Evolutionary conservation across 2,113 vertebrate genomes (phyloP), one percentile per base, ranked within the genome.

Genomic region (Aix galericulata): DNA sequence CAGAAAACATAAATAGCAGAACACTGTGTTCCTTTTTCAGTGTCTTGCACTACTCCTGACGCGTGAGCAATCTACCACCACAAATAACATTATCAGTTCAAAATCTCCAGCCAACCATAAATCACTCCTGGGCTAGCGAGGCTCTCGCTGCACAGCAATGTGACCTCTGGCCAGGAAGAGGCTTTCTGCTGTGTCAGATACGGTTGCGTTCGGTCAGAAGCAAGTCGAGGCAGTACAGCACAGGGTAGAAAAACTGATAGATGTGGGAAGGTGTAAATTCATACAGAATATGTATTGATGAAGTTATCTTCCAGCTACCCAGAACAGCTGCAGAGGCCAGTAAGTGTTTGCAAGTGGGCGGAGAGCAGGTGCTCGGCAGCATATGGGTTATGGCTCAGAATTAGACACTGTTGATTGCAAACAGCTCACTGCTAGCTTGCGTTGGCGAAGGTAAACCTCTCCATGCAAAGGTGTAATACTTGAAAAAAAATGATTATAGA

Each of bases 1-100:
- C 75, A 91, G 94, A 93, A 94, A 94, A 91, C 94, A 96, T 95
- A 97, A 97, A 97, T 92, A 97, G 71, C 75, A 95, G 96, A 97
- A 98, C 96, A 95, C 46, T 74, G 74, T 96, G 96, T 97, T 88
- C 95, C 81, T 86, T 93, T 94, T 91, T 90, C 2, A 4, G 56
- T 64, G 82, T 86, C 89, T 92, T 78, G 93, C 63, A 64, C 68
- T 56, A 75, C 23, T 71, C 87, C 48, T 81, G 89, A 92, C 85
- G 88, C 6, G 21, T 90, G 87, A 94, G 58, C 69, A 48, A 31
- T 80, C 82, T 93, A 89, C 82, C 80, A 96, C 87, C 91, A 81
- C 77, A 96, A 95, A 93, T 91, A 97, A 74, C 5, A 16, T 93
- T 97, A 97, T 95, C 80, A 13, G 84, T 46, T 36, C 89, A 56